Evolutionary conservation across 2,113 vertebrate genomes (phyloP).

Genomic region (Alaudala cheleensis): DNA sequence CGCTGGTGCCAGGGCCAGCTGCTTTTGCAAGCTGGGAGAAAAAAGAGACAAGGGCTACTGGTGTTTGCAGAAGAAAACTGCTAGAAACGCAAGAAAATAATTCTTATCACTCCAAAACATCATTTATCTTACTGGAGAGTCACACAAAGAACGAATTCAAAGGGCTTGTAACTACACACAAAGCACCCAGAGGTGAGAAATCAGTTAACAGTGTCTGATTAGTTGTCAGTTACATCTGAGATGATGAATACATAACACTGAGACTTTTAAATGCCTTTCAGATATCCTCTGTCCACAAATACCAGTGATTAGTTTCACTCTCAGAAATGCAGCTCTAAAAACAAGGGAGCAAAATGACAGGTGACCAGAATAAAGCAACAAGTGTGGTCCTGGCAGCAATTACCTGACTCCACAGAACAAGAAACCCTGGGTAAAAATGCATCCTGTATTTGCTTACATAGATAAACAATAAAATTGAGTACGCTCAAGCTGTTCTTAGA

Average conservation of each 20-base stretch:
- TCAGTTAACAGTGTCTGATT: neutral
- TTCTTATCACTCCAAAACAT: neutral
- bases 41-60: neutral
- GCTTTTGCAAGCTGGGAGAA: neutral
- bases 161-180: neutral
- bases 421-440: neutral
- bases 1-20: neutral
- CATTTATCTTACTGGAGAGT: neutral
- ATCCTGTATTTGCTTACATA: neutral
- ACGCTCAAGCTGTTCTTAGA: neutral
- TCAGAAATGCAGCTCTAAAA: neutral
- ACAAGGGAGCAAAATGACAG: neutral
- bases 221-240: neutral
- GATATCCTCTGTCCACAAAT: neutral
- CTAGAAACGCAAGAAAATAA: neutral
- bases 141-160: neutral
- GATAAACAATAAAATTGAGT: neutral
- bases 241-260: neutral
- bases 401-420: neutral
- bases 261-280: neutral
- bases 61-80: neutral
- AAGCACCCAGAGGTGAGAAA: neutral
- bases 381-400: neutral
- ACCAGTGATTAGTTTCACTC: neutral
- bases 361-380: neutral